Percentiles rank a stretch among this genome's conserved stretches.
Evolutionary conservation across 2,888 invertebrate species (phyloP).

Genomic region (Tupiocoris notatus): DNA sequence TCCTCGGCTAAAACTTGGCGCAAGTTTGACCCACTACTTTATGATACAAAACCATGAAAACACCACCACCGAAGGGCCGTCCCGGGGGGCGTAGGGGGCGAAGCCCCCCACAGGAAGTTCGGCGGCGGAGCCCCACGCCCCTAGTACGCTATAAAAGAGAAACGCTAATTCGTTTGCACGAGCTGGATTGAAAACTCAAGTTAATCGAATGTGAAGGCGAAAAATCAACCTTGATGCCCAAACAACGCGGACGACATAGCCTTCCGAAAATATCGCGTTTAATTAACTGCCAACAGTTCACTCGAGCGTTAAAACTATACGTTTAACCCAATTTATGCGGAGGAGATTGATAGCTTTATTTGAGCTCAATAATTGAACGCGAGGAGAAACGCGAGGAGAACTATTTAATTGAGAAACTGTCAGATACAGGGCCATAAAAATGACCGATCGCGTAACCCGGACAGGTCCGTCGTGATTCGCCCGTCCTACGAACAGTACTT

Average conservation of each 20-base stretch:
- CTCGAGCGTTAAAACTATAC: not conserved
- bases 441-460: not conserved
- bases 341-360: not conserved
- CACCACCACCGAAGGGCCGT: too few species aligned
- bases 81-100: too few species aligned
- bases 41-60: too few species aligned
- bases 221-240: not conserved
- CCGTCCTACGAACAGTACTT: not conserved
- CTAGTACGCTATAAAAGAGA: too few species aligned
- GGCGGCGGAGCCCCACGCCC: too few species aligned
- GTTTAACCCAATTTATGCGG: not conserved
- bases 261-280: not conserved
- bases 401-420: not conserved
- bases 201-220: not conserved
- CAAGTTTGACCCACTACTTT: too few species aligned
- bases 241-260: not conserved
- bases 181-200: too few species aligned
- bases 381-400: not conserved
- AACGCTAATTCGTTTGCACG: too few species aligned
- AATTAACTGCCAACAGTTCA: not conserved
- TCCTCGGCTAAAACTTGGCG: too few species aligned
- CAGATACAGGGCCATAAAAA: not conserved
- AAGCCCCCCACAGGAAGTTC: too few species aligned
- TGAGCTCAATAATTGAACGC: not conserved
- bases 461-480: not conserved